These are phyloP conservation scores for Cremastinae sp. DNA, from an alignment of 2,888 invertebrate genomes.

Conservation along the genomic window DNA sequence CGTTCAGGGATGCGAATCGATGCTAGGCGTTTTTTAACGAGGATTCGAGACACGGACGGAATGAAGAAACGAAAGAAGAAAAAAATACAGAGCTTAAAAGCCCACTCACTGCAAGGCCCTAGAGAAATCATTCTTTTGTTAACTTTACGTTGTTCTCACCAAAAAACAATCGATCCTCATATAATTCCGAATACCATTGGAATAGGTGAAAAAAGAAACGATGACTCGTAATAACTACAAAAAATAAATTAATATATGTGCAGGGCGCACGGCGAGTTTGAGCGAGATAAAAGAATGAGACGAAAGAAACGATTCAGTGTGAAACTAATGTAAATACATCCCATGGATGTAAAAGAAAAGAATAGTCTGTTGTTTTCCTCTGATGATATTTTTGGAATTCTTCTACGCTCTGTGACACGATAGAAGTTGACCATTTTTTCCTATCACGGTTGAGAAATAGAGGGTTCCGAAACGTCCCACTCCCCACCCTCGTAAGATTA, in stretches of 20 bases:
- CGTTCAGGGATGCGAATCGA: conserved; percentile 17
- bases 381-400: conserved; percentile 72
- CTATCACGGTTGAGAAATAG: conserved; percentile 59
- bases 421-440: conserved; percentile 77
- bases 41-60: conserved; percentile 31
- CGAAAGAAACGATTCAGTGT: conserved; percentile 71
- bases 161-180: conserved; percentile 14
- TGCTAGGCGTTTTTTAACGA: conserved; percentile 30
- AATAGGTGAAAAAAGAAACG: conserved; percentile 60
- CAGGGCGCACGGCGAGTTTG: conserved; percentile 68
- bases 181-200: conserved; percentile 58
- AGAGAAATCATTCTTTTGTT: conserved; percentile 25
- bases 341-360: conserved; percentile 74
- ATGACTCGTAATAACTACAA: conserved; percentile 66
- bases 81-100: conserved; percentile 20
- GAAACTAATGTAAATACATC: conserved; percentile 71
- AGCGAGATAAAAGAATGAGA: conserved; percentile 37
- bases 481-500: conserved; percentile 2
- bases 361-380: conserved; percentile 70
- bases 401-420: conserved; percentile 75
- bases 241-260: conserved; percentile 71
- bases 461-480: conserved; percentile 35
- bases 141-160: conserved; percentile 28
- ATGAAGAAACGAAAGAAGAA: conserved; percentile 3
- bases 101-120: conserved; percentile 12